Base-by-base conservation (phyloP, 2,888 invertebrate genomes). In the Heliconius aoede region DNA sequence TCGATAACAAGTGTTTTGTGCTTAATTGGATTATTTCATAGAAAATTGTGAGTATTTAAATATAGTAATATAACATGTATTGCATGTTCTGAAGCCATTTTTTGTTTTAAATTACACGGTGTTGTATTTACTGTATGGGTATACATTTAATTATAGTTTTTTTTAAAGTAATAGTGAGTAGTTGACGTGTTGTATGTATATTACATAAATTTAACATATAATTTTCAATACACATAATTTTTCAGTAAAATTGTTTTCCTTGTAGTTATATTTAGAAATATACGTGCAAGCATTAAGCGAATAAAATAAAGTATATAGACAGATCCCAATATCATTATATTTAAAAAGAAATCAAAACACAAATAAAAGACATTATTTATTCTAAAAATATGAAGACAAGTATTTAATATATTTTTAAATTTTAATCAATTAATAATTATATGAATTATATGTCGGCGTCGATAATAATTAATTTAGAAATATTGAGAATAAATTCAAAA, bases 1-100 rank as follows among this genome's bases (percentile, higher is more conserved):
- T 61, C 64, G 76, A 73, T 36, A 76, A 60, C 58, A 58, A 69
- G 78, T 78, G 76, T 76, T 69, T 65, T 74, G 76, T 75, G 74
- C 36, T 32, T 61, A 64, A 73, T 74, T 71, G 78, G 78, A 74
- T 74, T 76, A 78, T 55, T 71, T 32, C 51, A 64, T 60, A 61
- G 58, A 64, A 24, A 36, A 72, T 72, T 76, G 78, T 78, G 30
- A 78, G 78, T 78, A 72, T 67, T 74, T 32, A 68, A 68, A 64
- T 77, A 46, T 74, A 26, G 0, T 26, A 58, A 36, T 36, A 26
- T 64, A n/a, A 13, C 30, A 60, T 30, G 13, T 18, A 30, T 46
- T 62, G 36, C 51, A 30, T 69, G 7, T 51, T 76, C 11, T 51
- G 13, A n/a, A n/a, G n/a, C n/a, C 8, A 30, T 18, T 28, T 21